Evolutionary conservation across 2,888 invertebrate species (phyloP), one percentile per base, ranked within the genome.

Genomic region (Aproaerema taeniolella): DNA sequence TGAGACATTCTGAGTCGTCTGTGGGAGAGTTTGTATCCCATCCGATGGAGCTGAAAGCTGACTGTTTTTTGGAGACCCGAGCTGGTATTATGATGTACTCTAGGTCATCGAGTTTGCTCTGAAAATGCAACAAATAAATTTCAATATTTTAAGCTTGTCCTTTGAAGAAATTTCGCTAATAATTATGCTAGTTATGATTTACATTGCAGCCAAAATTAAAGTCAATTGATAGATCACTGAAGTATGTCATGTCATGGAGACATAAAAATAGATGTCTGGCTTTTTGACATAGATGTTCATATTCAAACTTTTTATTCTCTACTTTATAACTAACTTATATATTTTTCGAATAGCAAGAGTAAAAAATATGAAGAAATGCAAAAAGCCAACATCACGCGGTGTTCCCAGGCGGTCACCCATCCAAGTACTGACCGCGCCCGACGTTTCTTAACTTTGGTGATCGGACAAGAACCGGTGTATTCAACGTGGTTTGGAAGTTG

Each of bases 391-490:
- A 58, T 60, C 71, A 75, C 73, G 72, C 55, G 67, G 75, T 77
- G 73, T 76, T 77, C 75, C 76, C 76, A 76, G 69, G 77, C 75
- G 76, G 78, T 80, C 80, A 79, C 78, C 79, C 79, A 81, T 78
- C 78, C 75, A 81, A 79, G 80, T 81, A 81, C 79, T 80, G 72
- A 81, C 72, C 72, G 61, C 77, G 78, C 77, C 80, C 78, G 73
- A 79, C 68, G 76, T 75, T 80, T 78, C 77, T 78, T 81, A 75
- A 79, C 77, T 79, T 79, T 80, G 78, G 81, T 81, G 80, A 81
- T 81, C 80, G 78, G 80, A 81, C 77, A 74, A 68, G 67, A n/a
- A n/a, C n/a, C n/a, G n/a, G n/a, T n/a, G n/a, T n/a, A n/a, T n/a
- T n/a, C n/a, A n/a, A n/a, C n/a, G 59, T 70, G 62, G 67, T 70